Evolutionary conservation across 2,113 vertebrate species (phyloP).

Genomic region (Eupsittula cactorum): DNA sequence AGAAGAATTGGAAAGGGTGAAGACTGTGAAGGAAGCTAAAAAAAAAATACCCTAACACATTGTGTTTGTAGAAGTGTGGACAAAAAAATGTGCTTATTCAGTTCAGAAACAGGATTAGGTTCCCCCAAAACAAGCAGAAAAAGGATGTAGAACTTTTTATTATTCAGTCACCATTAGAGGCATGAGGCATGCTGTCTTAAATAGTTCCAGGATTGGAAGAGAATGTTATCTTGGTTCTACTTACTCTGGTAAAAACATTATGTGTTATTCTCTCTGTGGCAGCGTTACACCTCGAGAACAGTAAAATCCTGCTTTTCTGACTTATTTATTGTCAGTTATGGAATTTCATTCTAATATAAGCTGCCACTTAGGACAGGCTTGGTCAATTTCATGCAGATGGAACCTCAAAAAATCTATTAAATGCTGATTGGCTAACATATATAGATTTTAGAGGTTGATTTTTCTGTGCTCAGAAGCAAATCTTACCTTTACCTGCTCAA

Average conservation of each 20-base stretch:
- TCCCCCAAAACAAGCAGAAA: not conserved
- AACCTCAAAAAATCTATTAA: not conserved
- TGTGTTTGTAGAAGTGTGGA: not conserved
- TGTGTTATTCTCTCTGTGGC: not conserved
- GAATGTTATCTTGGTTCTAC: not conserved
- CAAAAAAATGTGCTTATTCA: not conserved
- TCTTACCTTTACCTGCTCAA: not conserved
- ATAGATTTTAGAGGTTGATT: not conserved
- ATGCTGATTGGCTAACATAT: not conserved
- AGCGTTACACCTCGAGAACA: not conserved
- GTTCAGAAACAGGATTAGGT: not conserved
- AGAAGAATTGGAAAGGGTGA: slow-evolving; percentile 23
- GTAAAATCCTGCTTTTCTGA: not conserved
- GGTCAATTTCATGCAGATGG: not conserved
- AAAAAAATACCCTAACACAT: not conserved
- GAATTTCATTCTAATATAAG: not conserved
- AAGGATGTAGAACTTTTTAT: not conserved
- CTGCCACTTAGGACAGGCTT: not conserved
- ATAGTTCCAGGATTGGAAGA: not conserved
- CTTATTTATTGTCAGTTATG: not conserved
- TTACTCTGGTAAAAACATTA: not conserved
- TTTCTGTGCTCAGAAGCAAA: not conserved
- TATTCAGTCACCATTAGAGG: not conserved
- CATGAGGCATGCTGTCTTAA: not conserved
- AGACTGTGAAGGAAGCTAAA: not conserved